Evolutionary conservation across 2,113 vertebrate species (phyloP).

Genomic region (Chelonoidis abingdonii): DNA sequence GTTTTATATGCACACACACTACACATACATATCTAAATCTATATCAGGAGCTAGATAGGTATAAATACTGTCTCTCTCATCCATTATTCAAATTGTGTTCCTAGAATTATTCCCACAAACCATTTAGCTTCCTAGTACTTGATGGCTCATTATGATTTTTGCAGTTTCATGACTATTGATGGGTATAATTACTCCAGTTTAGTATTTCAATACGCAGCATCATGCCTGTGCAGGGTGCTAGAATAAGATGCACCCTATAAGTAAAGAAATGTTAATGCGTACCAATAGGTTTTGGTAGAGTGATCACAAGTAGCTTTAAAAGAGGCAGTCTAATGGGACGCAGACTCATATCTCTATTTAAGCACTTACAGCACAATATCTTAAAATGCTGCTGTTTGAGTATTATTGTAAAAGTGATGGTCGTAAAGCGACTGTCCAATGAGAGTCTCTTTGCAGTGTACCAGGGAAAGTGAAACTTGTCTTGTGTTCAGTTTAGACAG

Average conservation of each 20-base stretch:
- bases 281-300: conserved; percentile 5
- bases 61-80: not conserved
- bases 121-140: conserved; percentile 22
- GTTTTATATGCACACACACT: not conserved
- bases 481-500: not conserved
- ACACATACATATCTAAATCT: not conserved
- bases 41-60: not conserved
- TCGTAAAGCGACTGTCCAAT: not conserved
- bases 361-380: not conserved
- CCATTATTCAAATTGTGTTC: conserved; percentile 57
- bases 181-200: conserved; percentile 17
- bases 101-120: conserved; percentile 12
- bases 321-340: not conserved
- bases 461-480: not conserved
- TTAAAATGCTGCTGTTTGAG: not conserved
- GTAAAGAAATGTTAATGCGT: conserved; percentile 26
- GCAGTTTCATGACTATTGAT: conserved; percentile 13
- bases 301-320: not conserved
- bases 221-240: not conserved
- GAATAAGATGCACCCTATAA: not conserved
- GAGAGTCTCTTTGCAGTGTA: not conserved
- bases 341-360: not conserved
- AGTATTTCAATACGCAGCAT: conserved; percentile 2
- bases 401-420: not conserved
- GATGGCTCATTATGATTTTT: conserved; percentile 18